Evolutionary conservation across 30 jellyfish, hydroid and myxozoan genomes (phyloP).

Genomic region (Aurelia sp.): DNA sequence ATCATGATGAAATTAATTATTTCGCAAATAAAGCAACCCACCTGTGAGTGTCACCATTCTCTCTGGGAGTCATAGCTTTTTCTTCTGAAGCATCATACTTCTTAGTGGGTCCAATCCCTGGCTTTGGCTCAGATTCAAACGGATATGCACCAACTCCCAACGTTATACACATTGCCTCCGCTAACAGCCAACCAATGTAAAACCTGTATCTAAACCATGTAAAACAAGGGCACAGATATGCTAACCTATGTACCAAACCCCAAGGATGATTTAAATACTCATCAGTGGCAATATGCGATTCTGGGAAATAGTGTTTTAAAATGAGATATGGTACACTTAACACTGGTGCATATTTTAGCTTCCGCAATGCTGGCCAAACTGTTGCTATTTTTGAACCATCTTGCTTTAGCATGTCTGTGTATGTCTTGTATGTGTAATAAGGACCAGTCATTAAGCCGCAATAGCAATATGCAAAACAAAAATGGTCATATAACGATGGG

Average conservation of each 20-base stretch:
- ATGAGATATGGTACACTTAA: slow-evolving; percentile 73
- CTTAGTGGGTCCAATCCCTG: slow-evolving; percentile 94
- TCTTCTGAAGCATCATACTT: slow-evolving; percentile 8
- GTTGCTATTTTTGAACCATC: slow-evolving; percentile 87
- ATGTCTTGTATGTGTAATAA: slow-evolving; percentile 77
- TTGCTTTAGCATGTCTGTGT: slow-evolving; percentile 79
- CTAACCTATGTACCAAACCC: slow-evolving; percentile 70
- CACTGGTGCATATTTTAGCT: slow-evolving; percentile 56
- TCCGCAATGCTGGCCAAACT: slow-evolving; percentile 84
- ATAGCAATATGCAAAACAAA: slow-evolving; percentile 77
- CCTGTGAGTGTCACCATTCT: slow-evolving; percentile 90
- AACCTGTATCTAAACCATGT: slow-evolving; percentile 91
- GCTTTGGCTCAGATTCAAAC: slow-evolving; percentile 81
- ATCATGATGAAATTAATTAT: too few relatives aligned
- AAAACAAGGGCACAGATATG: slow-evolving; percentile 76
- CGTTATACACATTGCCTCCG: slow-evolving; percentile 94
- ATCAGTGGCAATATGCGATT: slow-evolving; percentile 65
- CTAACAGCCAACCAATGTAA: slow-evolving; percentile 93
- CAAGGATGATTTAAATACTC: slow-evolving; percentile 70
- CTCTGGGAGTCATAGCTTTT: slow-evolving; percentile 34
- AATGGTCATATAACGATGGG: slow-evolving; percentile 60
- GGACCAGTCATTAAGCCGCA: slow-evolving; percentile 95
- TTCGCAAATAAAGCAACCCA: slow-evolving; percentile 4
- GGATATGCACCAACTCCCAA: slow-evolving; percentile 94
- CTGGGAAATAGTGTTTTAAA: slow-evolving; percentile 66